phyloP scores from a whole-genome alignment of 2,113 vertebrate species.

The Talpa occidentalis region DNA sequence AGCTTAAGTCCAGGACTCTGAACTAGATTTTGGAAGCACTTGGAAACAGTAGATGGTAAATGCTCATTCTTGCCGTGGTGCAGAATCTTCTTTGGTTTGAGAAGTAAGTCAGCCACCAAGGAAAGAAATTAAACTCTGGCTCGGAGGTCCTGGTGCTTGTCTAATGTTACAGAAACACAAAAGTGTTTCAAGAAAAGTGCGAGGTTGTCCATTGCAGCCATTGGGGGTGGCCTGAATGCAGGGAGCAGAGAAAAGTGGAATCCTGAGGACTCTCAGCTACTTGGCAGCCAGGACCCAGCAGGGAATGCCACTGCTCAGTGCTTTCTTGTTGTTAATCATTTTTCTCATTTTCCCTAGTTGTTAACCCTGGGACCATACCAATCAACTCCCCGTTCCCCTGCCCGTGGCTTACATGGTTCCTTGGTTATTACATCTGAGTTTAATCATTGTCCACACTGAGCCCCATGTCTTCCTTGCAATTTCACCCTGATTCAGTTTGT shows the following conservation, averaged over 20 bases:
- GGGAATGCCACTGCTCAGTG: constrained; percentile 32
- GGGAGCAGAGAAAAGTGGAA: background rate
- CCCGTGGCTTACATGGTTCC: constrained; percentile 70
- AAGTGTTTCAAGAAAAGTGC: background rate
- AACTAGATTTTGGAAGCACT: constrained; percentile 20
- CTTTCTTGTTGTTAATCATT: constrained; percentile 76
- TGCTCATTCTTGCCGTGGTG: background rate
- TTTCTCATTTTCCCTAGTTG: constrained; percentile 78
- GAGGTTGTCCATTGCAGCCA: background rate
- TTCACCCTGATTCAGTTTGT: constrained; percentile 69
- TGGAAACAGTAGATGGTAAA: background rate
- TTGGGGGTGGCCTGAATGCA: background rate
- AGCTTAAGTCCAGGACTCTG: background rate
- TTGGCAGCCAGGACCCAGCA: constrained; percentile 41
- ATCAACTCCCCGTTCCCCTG: constrained; percentile 71
- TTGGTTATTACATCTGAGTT: constrained; percentile 75
- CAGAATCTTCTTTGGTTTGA: background rate
- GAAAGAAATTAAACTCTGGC: background rate
- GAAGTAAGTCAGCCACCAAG: background rate
- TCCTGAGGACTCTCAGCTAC: background rate
- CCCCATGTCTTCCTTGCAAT: constrained; percentile 64
- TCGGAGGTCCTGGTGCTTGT: background rate
- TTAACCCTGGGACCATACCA: constrained; percentile 74
- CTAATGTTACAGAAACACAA: background rate
- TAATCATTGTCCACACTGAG: constrained; percentile 76